Evolutionary conservation across 1,140 invertebrate genomes (phyloP).

Genomic region (Agrypnia vestita): DNA sequence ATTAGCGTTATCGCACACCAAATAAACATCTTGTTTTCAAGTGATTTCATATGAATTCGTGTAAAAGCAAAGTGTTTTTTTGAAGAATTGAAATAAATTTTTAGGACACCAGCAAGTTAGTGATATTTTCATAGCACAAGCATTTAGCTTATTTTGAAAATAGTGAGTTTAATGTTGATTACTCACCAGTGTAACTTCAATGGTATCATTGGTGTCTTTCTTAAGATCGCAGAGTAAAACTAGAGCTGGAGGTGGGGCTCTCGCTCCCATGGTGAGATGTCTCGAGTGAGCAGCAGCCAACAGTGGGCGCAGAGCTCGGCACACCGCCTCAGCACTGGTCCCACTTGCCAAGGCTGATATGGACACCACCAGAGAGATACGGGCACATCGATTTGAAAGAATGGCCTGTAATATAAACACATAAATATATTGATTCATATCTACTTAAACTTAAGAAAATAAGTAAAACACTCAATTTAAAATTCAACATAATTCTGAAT

Average conservation of each 20-base stretch:
- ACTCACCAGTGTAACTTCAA: conserved; percentile 90
- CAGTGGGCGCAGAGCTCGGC: conserved; percentile 78
- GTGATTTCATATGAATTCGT: no score
- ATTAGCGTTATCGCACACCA: no score
- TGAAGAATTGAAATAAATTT: no score
- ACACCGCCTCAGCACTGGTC: conserved; percentile 82
- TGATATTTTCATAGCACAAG: no score
- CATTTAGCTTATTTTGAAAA: no score
- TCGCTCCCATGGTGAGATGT: conserved; percentile 54
- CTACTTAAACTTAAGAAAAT: no score
- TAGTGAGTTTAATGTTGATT: neutral
- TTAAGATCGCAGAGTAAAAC: conserved; percentile 89
- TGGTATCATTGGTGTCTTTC: conserved; percentile 83
- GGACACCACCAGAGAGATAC: conserved; percentile 82
- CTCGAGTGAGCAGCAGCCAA: conserved; percentile 76
- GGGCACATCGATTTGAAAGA: conserved; percentile 82
- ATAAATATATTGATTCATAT: no score
- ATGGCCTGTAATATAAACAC: conserved; percentile 68
- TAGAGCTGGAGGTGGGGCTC: conserved; percentile 72
- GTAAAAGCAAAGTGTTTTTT: no score
- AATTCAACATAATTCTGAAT: no score
- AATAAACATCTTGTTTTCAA: no score
- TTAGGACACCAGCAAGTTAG: no score
- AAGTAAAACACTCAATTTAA: no score
- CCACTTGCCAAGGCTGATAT: conserved; percentile 78